Base-by-base conservation (phyloP, 2,113 vertebrate genomes). In the Turnix velox region DNA sequence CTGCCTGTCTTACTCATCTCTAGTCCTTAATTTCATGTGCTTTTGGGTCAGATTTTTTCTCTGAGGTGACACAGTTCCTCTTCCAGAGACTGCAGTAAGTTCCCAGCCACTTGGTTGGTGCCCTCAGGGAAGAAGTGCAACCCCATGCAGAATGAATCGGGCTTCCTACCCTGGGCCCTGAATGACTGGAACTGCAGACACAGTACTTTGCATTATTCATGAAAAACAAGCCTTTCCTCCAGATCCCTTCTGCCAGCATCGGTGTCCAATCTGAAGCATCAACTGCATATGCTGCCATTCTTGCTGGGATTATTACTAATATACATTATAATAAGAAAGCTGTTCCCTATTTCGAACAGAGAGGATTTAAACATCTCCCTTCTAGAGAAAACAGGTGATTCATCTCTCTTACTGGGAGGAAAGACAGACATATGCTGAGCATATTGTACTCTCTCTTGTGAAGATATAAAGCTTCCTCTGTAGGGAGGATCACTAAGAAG, bases 311-410 rank as follows among this genome's bases (percentile, higher is more conserved):
- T 86, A n/a, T 81, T 73, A 30, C 75, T 75, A 40, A 82, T 78
- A 27, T 24, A 33, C 85, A 95, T 90, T 69, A 87, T 84, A 94
- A 90, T 79, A 84, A 73, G 92, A 88, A 80, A 90, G 51, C 54
- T 85, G 83, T 37, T 94, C 59, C n/a, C 40, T 73, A 14, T 75
- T 90, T n/a, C 68, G 27, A 88, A 20, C 85, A 66, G 82, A 31
- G 62, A 84, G 72, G 63, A 74, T 91, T 94, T 77, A 79, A 94
- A 84, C 76, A 90, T 63, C 63, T 82, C 62, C 63, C 55, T 84
- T 61, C 63, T 40, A 83, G 65, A 67, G 83, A 78, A 95, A 84
- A 68, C 88, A 96, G 87, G 92, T 95, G 88, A 96, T 92, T 95
- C 58, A 93, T 87, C 51, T 86, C 33, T 67, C 73, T 91, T 10